Conservation (phyloP, 2,113 vertebrate species). For the Danio rerio region GRCz12tu NC_133178.1:36153501-36154000, state of each 20-base stretch:
- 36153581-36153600: neutral
- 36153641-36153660: neutral
- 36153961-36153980: too few species aligned
- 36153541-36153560: neutral
- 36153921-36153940: too few species aligned
- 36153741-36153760: neutral
- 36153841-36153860: too few species aligned
- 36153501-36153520: neutral
- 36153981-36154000: too few species aligned
- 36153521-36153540: neutral
- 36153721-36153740: neutral
- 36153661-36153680: neutral
- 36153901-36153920: too few species aligned
- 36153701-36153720: neutral
- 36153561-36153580: neutral
- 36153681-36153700: neutral
- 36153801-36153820: too few species aligned
- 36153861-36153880: too few species aligned
- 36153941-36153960: too few species aligned
- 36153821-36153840: too few species aligned
- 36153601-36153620: neutral
- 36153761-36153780: too few species aligned
- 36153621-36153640: neutral
- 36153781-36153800: too few species aligned
- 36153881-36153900: too few species aligned